Base-by-base conservation (phyloP, 2,113 vertebrate genomes). In the Himantopus leucocephalus region DNA sequence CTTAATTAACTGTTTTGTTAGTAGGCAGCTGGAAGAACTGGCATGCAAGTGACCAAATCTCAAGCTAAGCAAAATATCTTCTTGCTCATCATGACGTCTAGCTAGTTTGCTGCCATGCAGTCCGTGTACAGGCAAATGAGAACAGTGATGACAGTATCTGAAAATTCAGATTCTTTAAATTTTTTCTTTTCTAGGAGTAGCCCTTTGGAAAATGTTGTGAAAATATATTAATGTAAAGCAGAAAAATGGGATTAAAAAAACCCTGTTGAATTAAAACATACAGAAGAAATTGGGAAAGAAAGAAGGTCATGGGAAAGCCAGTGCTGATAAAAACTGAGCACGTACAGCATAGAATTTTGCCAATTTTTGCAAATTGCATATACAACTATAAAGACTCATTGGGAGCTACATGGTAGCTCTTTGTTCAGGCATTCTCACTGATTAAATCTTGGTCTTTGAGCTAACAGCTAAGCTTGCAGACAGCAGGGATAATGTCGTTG, bases 1-100 rank as follows among this genome's bases (percentile, higher is more conserved):
- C 87, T 79, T 83, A 66, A 80, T 83, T 70, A 63, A 24, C n/a
- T 70, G 14, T 48, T 79, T 91, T 30, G 5, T 95, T 90, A 93
- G 63, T 79, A 96, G 72, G 80, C 79, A 96, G 76, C 83, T 94
- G 94, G 90, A 56, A 97, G 82, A 91, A 66, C 53, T 76, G 52
- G 55, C 72, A 89, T 76, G 35, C 20, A 8, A 63, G 10, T 34
- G n/a, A 74, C 12, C 82, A 93, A 93, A 67, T 47, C 48, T 80
- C 72, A 32, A 30, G 43, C 10, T 82, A 70, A 74, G 30, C 27
- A 43, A 47, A 80, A 75, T 34, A 30, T 39, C 12, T 47, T 66
- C 77, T 39, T 66, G 4, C 30, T 85, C n/a, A 48, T 52, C 9
- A 29, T 26, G 50, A 50, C 35, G 70, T 32, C 12, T 56, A n/a